Evolutionary conservation across 2,888 invertebrate species (phyloP).

Genomic region (Actias luna): DNA sequence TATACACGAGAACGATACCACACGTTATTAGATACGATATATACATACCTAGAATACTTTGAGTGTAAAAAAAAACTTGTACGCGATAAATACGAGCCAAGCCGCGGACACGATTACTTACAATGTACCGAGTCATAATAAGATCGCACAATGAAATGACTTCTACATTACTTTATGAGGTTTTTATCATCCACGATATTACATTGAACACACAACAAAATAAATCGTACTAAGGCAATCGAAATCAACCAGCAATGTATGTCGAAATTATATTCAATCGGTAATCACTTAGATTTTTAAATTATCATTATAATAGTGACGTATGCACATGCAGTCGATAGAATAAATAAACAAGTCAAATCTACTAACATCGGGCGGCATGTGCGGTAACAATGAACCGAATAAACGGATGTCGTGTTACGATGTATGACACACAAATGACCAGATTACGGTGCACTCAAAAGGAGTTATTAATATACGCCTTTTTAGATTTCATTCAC

Average conservation of each 20-base stretch:
- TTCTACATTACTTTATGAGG: slow-evolving; percentile 32
- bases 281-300: background rate
- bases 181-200: slow-evolving; percentile 27
- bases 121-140: background rate
- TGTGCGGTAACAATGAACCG: slow-evolving; percentile 26
- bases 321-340: slow-evolving; percentile 15
- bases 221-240: background rate
- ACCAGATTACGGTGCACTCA: slow-evolving; percentile 23
- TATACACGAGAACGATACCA: too few species aligned
- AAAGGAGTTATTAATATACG: slow-evolving; percentile 17
- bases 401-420: slow-evolving; percentile 38
- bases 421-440: slow-evolving; percentile 26
- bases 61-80: too few species aligned
- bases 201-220: slow-evolving; percentile 34
- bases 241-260: background rate
- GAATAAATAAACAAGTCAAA: slow-evolving; percentile 42
- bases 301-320: background rate
- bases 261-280: background rate
- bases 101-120: too few species aligned
- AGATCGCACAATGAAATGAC: slow-evolving; percentile 25
- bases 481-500: slow-evolving; percentile 14
- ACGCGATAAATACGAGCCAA: too few species aligned
- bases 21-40: too few species aligned
- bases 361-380: slow-evolving; percentile 35
- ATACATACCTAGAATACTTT: too few species aligned